Base-by-base conservation (phyloP, 2,888 invertebrate genomes). In the Heliconius sara region DNA sequence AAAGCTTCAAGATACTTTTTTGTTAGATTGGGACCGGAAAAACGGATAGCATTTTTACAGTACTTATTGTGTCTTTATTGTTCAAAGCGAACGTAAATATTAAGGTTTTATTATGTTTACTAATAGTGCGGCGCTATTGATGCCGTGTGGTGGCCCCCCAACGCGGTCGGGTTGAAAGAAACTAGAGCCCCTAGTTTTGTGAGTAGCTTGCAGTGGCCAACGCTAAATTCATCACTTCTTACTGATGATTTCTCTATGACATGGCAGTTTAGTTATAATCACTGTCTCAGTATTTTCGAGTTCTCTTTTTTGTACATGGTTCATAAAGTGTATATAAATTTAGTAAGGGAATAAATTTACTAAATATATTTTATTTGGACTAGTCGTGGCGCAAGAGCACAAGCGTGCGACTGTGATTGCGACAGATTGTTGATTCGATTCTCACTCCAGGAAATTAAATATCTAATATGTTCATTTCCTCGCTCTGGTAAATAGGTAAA, bases 91-190 rank as follows among this genome's bases (percentile, higher is more conserved):
- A 89, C 91, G 92, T 94, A 93, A 94, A 94, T 95, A 94, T 92
- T 89, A 91, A 89, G 89, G 80, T 92, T 95, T 94, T 94, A 94
- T 95, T 94, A 90, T 94, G 91, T 95, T 94, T 93, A 92, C 91
- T 89, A 89, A 92, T 91, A 91, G 92, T 88, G 88, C 89, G 90
- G 90, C 70, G 43, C 88, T 86, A 88, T 89, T 89, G 89, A 89
- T 82, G 88, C 88, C 87, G 93, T 93, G 94, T 94, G 94, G 94
- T 93, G 93, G 92, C 94, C 93, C 91, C 92, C 93, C 93, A 91
- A 86, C 87, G 91, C 85, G 93, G 86, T 87, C 84, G 85, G 84
- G 83, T 80, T 84, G 84, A 89, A 92, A 92, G 27, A 91, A 92
- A 89, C 68, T 86, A 88, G 89, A 89, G 89, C 89, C 90, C 90